Evolutionary conservation across 2,797 vertebrate genomes (phyloP), one percentile per base, ranked within the genome.

Genomic region (Neosilurus mollespiculum): DNA sequence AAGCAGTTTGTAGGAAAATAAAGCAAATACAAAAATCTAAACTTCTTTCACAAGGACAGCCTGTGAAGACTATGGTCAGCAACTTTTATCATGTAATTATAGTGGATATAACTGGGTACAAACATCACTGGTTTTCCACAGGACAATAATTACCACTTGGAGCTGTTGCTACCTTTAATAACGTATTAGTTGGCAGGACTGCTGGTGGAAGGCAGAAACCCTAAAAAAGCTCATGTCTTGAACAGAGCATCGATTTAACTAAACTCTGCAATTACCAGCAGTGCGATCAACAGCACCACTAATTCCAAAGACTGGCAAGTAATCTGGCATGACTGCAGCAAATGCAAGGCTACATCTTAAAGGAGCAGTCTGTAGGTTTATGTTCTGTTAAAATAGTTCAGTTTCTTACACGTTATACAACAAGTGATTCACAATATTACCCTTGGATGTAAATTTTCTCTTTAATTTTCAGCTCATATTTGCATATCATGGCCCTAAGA

Each of bases 191-290:
- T 84, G 85, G 89, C 88, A 86, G 88, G 89, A 86, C 89, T 88
- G 86, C 83, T 84, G 78, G 86, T 81, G 85, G 87, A 90, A 91
- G 89, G 87, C 89, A 90, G 88, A 91, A 91, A 89, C 87, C 91
- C 92, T 90, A 90, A 93, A 85, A 91, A 90, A 91, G 88, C 90
- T 89, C 90, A 88, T 81, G 88, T 77, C 75, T 77, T 77, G 20
- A 61, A 77, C 56, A 61, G 43, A 76, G 56, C 73, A 76, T 37
- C 59, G 30, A 89, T 90, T 91, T 92, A 88, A 83, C 91, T 91
- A 88, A 91, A 90, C 91, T 94, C 88, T 92, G 91, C 93, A 94
- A 94, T 95, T 94, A 94, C 91, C 90, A 91, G 91, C 92, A 91
- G 91, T 91, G 91, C 89, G 94, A 94, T 94, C 92, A 92, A 91